phyloP scores from a whole-genome alignment of 2,113 vertebrate species.

The Pelobates fuscus region DNA sequence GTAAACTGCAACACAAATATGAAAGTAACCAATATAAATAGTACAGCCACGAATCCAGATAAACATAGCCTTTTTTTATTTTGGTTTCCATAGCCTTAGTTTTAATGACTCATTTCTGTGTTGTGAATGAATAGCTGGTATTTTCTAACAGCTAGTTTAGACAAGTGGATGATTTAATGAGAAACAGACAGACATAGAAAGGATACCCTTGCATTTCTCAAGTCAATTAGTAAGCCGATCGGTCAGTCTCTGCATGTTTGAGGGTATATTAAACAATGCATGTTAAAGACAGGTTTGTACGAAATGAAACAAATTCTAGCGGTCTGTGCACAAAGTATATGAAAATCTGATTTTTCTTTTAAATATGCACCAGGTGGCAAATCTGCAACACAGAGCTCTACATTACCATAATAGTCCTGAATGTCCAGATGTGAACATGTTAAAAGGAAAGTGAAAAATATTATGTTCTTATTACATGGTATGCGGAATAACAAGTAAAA shows the following conservation, averaged over 20 bases:
- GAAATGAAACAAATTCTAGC: not conserved
- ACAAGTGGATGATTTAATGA: constrained; percentile 22
- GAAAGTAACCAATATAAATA: constrained; percentile 36
- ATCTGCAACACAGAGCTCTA: no score
- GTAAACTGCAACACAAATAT: constrained; percentile 24
- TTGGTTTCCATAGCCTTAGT: constrained; percentile 25
- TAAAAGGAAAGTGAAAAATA: no score
- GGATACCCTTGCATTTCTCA: not conserved
- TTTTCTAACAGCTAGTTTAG: constrained; percentile 2
- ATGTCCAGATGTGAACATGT: no score
- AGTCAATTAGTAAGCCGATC: not conserved
- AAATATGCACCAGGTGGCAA: no score
- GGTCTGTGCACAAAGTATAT: not conserved
- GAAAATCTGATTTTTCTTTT: not conserved
- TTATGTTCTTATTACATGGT: no score
- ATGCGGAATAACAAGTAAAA: no score
- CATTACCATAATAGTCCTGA: no score
- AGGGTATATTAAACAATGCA: not conserved
- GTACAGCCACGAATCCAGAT: constrained; percentile 26
- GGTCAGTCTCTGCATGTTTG: not conserved
- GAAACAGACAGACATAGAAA: not conserved
- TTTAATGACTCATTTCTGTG: constrained; percentile 33
- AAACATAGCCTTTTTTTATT: constrained; percentile 28
- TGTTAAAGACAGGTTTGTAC: not conserved
- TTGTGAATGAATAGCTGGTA: constrained; percentile 19